phyloP scores from a whole-genome alignment of 2,797 vertebrate species.

The Sphenopsis melanotis region DNA sequence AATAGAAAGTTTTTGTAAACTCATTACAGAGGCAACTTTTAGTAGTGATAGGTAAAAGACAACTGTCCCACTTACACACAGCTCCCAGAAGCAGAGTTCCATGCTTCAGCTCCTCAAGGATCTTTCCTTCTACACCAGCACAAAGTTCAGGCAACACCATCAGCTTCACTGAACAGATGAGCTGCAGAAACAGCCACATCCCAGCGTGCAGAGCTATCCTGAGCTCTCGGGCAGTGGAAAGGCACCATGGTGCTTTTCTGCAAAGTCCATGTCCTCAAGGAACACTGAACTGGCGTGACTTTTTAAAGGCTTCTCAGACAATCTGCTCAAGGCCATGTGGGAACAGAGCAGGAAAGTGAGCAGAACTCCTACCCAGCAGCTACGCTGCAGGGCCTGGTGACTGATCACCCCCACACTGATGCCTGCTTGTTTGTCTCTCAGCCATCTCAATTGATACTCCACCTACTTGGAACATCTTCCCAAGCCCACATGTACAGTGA shows the following conservation, averaged over 20 bases:
- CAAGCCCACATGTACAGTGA: not conserved
- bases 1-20: not conserved
- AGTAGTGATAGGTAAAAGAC: not conserved
- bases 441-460: not conserved
- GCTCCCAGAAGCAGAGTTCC: not conserved
- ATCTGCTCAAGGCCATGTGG: not conserved
- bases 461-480: not conserved
- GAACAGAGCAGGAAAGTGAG: not conserved
- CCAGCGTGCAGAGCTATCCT: accelerated
- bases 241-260: accelerated
- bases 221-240: not conserved
- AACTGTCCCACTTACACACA: accelerated
- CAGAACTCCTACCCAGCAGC: not conserved
- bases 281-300: not conserved
- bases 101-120: not conserved
- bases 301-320: not conserved
- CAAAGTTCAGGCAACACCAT: not conserved
- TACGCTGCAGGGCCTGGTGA: not conserved
- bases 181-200: accelerated
- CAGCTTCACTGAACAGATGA: not conserved
- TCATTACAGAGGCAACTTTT: not conserved
- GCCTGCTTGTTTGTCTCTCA: not conserved
- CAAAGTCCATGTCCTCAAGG: not conserved
- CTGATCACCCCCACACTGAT: not conserved
- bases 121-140: not conserved